Conservation (phyloP, 2,888 invertebrate genomes). For the Ephialtes manifestator region DNA sequence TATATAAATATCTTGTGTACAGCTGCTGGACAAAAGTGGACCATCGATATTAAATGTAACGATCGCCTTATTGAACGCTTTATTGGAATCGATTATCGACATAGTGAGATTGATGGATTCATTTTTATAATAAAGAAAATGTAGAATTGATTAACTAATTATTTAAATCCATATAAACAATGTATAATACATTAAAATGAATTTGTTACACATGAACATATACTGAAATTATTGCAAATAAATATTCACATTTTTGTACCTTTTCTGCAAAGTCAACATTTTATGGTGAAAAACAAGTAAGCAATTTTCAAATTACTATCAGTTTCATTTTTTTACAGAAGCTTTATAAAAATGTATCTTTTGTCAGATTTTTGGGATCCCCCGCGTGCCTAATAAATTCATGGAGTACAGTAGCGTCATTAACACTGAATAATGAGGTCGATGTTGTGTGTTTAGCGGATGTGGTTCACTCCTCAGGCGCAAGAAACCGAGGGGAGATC, state of each 20-base stretch:
- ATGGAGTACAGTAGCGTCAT: conserved; percentile 73
- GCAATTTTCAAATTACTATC: neutral
- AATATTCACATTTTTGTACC: too few species aligned
- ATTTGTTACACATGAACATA: neutral
- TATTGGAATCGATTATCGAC: conserved; percentile 5
- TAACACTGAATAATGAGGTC: conserved; percentile 81
- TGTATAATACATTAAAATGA: neutral
- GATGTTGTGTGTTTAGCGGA: conserved; percentile 69
- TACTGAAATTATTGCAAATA: too few species aligned
- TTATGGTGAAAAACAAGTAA: neutral
- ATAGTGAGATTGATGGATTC: neutral
- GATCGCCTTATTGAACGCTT: neutral
- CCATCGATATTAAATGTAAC: neutral
- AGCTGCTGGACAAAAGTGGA: conserved; percentile 19
- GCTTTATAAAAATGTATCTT: neutral
- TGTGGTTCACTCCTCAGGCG: conserved; percentile 10
- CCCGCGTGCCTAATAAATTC: neutral
- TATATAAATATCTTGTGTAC: neutral
- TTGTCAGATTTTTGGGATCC: neutral
- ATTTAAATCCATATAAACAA: neutral
- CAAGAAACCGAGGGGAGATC: conserved; percentile 39
- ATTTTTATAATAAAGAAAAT: neutral
- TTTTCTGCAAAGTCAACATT: too few species aligned
- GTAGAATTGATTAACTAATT: neutral
- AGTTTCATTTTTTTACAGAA: neutral